Evolutionary conservation across 2,797 vertebrate species (phyloP), one percentile per base, ranked within the genome.

Genomic region (Atherinosoma microstoma): DNA sequence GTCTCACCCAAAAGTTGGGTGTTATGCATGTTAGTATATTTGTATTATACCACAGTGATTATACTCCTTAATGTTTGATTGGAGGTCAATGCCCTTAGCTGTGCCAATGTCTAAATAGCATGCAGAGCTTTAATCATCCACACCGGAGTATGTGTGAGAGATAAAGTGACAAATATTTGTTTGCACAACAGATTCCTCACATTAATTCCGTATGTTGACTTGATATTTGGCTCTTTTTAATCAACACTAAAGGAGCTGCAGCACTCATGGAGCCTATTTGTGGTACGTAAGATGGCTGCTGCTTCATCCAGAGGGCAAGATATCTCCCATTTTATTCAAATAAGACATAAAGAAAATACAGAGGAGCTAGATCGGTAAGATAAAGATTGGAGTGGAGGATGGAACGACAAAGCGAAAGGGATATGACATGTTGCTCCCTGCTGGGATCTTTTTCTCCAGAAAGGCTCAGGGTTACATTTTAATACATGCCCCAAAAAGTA

Each of bases 101-200:
- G 29, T 58, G 67, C n/a, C 66, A 74, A 54, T 58, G 79, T 73
- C 62, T 66, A 66, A 59, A 75, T 51, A 79, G 62, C 72, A 69
- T n/a, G 29, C 47, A 64, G 58, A 58, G 40, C 40, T 67, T 82
- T 76, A 72, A 73, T 84, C 64, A 78, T 62, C n/a, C 16, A 57
- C 3, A 32, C 16, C 75, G 40, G 71, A 75, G 63, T 66, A 53
- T 76, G 38, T 73, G 59, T 62, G 74, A 79, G 63, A 59, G 22
- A 24, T 67, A 18, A 22, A 40, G 45, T 64, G 36, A 57, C 62
- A 69, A 2, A 64, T 40, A 63, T 56, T 65, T 47, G 8, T 79
- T 75, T 73, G 62, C 49, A 70, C 45, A 56, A 6, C 22, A 13
- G 32, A 42, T 57, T 36, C 57, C 70, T 71, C 34, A 73, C 49